Conservation (phyloP, 2,113 vertebrate genomes). For the Pyrgilauda ruficollis region DNA sequence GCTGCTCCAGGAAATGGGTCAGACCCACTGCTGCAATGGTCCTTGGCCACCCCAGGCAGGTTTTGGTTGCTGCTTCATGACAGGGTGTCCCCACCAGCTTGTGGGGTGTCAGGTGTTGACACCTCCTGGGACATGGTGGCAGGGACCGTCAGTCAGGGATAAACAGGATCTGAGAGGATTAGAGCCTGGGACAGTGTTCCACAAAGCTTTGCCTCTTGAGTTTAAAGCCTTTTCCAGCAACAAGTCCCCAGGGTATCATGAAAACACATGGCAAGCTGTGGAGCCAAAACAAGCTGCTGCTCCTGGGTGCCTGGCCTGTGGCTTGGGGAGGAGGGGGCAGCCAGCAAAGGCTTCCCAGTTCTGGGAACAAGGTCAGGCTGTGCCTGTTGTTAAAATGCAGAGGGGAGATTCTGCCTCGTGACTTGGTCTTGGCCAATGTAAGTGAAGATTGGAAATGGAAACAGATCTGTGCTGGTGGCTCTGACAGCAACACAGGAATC, state of each 20-base stretch:
- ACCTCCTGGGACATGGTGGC: fast-evolving
- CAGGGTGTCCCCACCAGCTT: background rate
- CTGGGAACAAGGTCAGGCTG: conserved; percentile 56
- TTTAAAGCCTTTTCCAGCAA: background rate
- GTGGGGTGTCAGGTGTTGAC: background rate
- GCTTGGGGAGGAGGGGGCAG: background rate
- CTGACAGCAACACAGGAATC: conserved; percentile 54
- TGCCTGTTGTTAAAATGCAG: conserved; percentile 49
- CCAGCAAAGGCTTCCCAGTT: background rate
- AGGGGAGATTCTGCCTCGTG: conserved; percentile 44
- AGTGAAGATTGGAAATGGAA: conserved; percentile 50
- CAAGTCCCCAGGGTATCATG: background rate
- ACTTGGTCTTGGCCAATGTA: conserved; percentile 34
- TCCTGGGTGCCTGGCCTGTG: background rate
- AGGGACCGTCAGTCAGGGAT: background rate
- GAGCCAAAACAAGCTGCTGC: background rate
- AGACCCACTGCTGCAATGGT: background rate
- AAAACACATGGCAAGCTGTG: background rate
- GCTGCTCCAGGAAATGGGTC: background rate
- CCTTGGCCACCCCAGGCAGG: fast-evolving
- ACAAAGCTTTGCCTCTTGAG: background rate
- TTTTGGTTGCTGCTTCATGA: fast-evolving
- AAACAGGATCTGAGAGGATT: background rate
- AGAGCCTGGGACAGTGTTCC: background rate
- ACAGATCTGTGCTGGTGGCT: conserved; percentile 63